These are phyloP conservation scores for Hoplodrina blanda DNA, from an alignment of 2,888 invertebrate species.

Conservation along the genomic window DNA sequence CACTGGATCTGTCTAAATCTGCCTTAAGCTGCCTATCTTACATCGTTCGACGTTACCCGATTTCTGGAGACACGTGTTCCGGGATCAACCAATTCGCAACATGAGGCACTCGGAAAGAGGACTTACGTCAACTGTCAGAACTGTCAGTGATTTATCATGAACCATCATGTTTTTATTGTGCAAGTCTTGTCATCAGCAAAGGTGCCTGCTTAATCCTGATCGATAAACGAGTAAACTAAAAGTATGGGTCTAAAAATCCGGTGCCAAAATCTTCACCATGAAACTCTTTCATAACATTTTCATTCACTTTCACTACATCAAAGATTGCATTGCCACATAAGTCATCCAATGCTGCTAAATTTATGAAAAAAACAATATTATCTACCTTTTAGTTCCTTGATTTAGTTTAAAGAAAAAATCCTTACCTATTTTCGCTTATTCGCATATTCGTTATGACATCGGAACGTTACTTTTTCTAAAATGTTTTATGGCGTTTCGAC, in stretches of 20 bases:
- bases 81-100: too few relatives aligned
- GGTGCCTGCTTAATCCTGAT: too few relatives aligned
- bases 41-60: too few relatives aligned
- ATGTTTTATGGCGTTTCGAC: constrained; percentile 25
- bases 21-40: too few relatives aligned
- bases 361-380: neutral
- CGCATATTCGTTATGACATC: constrained; percentile 72
- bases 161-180: neutral
- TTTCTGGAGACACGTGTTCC: too few relatives aligned
- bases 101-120: too few relatives aligned
- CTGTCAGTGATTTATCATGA: neutral
- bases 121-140: constrained; percentile 5
- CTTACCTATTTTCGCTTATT: constrained; percentile 72
- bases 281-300: neutral
- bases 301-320: neutral
- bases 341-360: neutral
- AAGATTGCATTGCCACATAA: too few relatives aligned
- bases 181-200: neutral
- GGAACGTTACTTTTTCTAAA: constrained; percentile 19
- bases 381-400: neutral
- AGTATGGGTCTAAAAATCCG: too few relatives aligned
- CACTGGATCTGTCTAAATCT: too few relatives aligned
- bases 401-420: constrained; percentile 12
- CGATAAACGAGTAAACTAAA: too few relatives aligned
- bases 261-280: neutral